These are phyloP conservation scores for Acleris sparsana DNA, from an alignment of 2,888 invertebrate species.

Conservation along the genomic window DNA sequence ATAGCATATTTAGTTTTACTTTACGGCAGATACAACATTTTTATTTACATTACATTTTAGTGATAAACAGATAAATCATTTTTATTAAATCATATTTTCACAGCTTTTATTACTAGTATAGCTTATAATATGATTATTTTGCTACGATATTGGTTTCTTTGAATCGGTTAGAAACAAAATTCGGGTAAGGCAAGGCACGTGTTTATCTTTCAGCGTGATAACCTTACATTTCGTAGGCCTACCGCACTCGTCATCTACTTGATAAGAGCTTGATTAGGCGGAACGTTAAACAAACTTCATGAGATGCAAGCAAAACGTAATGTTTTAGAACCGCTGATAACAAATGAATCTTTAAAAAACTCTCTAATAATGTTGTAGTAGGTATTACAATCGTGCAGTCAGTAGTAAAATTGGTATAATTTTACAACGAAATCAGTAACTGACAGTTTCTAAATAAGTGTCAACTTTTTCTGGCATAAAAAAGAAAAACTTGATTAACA, in stretches of 20 bases:
- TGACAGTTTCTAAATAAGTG: no score
- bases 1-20: neutral
- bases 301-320: slow-evolving; percentile 20
- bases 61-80: neutral
- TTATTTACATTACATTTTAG: no score
- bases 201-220: slow-evolving; percentile 53
- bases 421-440: no score
- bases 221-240: slow-evolving; percentile 57
- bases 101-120: slow-evolving; percentile 7
- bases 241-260: slow-evolving; percentile 46
- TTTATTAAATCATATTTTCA: slow-evolving; percentile 1
- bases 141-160: slow-evolving; percentile 15
- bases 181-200: slow-evolving; percentile 38
- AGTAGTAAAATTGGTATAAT: no score
- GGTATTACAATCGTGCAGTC: no score
- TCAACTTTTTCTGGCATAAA: no score
- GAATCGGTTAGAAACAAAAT: slow-evolving; percentile 33
- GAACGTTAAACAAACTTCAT: slow-evolving; percentile 26
- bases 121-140: neutral
- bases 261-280: slow-evolving; percentile 52
- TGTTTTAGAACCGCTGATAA: slow-evolving; percentile 20
- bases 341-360: neutral
- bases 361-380: no score
- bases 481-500: no score
- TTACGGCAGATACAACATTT: neutral